Percentiles rank a stretch among this genome's conserved stretches.
phyloP scores from a whole-genome alignment of 1,140 invertebrate species.

The Rhopalosiphum maidis region DNA sequence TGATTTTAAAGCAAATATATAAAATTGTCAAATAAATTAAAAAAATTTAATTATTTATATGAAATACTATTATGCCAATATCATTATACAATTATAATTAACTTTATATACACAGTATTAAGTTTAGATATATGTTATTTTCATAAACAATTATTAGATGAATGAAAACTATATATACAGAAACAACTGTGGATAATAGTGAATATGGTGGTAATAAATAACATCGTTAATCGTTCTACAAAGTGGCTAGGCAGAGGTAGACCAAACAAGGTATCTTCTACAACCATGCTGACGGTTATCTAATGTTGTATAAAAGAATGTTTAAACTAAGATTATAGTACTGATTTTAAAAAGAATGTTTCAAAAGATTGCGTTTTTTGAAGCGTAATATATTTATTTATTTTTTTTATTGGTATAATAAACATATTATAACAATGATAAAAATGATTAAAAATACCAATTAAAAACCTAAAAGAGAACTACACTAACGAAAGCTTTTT shows the following conservation, averaged over 20 bases:
- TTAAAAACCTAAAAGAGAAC: not conserved
- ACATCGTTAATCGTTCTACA: constrained; percentile 33
- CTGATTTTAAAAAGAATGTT: not conserved
- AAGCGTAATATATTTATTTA: constrained; percentile 12
- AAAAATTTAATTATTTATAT: not conserved
- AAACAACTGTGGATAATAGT: constrained; percentile 21
- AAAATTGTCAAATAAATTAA: not conserved
- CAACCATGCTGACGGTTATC: constrained; percentile 13
- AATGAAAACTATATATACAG: constrained; percentile 18
- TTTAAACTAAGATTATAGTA: constrained; percentile 21
- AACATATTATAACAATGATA: not conserved
- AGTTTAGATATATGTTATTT: not conserved
- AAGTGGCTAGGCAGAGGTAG: constrained; percentile 15
- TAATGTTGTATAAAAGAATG: not conserved
- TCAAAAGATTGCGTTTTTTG: not conserved
- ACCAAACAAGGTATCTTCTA: constrained; percentile 43
- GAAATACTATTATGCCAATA: no score
- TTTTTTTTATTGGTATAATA: constrained; percentile 26
- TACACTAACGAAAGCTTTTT: not conserved
- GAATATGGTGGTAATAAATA: constrained; percentile 34
- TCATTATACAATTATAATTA: not conserved
- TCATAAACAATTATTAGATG: constrained; percentile 23
- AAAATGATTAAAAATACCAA: not conserved
- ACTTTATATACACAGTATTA: not conserved
- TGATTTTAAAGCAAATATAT: not conserved